Evolutionary conservation across 2,797 vertebrate genomes (phyloP).

Genomic region (Mus caroli): DNA sequence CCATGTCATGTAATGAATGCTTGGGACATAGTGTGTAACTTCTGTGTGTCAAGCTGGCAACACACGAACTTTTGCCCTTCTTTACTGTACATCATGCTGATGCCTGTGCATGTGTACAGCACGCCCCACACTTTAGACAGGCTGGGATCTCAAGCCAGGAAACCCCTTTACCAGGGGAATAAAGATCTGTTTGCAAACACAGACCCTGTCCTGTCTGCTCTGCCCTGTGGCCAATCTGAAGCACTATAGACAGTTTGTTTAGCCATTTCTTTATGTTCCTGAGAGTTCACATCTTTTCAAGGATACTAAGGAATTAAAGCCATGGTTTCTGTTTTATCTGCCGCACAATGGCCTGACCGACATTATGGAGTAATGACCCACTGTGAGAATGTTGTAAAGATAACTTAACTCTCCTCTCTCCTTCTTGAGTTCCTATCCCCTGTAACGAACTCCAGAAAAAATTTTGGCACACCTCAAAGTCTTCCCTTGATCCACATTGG

Average conservation of each 20-base stretch:
- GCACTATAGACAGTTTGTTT: background rate
- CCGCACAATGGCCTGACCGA: background rate
- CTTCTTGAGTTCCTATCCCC: background rate
- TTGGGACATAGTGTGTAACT: background rate
- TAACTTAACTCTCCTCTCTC: background rate
- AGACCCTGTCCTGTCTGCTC: background rate
- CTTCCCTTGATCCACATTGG: background rate
- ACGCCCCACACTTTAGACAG: background rate
- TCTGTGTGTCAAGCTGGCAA: background rate
- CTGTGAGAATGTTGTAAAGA: background rate
- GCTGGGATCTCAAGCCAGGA: background rate
- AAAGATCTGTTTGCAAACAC: background rate
- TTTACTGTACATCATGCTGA: fast-evolving
- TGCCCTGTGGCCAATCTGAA: background rate
- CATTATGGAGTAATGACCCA: background rate
- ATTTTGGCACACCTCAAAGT: background rate
- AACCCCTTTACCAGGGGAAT: background rate
- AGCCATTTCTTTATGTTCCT: background rate
- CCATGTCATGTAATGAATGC: background rate
- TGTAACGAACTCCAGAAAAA: background rate
- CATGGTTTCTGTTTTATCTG: background rate
- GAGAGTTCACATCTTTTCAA: background rate
- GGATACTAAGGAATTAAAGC: background rate
- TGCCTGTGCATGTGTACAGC: background rate
- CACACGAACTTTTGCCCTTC: background rate